A percentile compares a stretch with the other conserved stretches of the same genome.
These are phyloP conservation scores for Calvadosia cruxmelitensis DNA, from an alignment of 30 jellyfish, hydroid and myxozoan genomes.

Conservation along the genomic window DNA sequence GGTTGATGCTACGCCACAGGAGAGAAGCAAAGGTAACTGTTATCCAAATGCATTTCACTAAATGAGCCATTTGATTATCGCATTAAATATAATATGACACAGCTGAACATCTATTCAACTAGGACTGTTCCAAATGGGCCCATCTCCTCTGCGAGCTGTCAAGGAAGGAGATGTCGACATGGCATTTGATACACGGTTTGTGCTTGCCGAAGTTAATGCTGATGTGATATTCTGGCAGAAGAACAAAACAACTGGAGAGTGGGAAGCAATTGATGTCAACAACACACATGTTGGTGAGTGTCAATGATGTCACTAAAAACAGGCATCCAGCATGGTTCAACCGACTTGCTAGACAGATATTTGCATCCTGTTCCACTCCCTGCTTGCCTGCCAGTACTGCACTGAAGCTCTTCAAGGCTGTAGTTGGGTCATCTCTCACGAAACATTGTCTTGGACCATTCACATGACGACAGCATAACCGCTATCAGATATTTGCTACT, in stretches of 20 bases:
- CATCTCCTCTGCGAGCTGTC: constrained; percentile 77
- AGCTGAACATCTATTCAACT: not conserved
- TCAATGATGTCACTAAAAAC: not conserved
- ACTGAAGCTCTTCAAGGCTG: too few species aligned
- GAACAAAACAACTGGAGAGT: constrained; percentile 33
- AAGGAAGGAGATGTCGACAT: constrained; percentile 74
- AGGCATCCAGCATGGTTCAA: too few species aligned
- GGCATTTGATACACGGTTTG: constrained; percentile 63
- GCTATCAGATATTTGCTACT: too few species aligned
- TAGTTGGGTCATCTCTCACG: too few species aligned
- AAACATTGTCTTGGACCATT: too few species aligned
- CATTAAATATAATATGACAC: too few species aligned
- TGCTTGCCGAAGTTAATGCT: constrained; percentile 94
- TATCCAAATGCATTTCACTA: too few species aligned
- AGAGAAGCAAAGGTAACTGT: constrained; percentile 60
- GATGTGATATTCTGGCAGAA: constrained; percentile 57
- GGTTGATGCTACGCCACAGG: constrained; percentile 97
- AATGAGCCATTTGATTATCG: too few species aligned
- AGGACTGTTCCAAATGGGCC: constrained; percentile 92
- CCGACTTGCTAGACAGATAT: too few species aligned
- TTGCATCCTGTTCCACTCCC: too few species aligned
- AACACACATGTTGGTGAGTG: constrained; percentile 79
- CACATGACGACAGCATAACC: too few species aligned
- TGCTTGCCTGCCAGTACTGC: too few species aligned
- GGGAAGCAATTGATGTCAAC: constrained; percentile 41